Evolutionary conservation across 2,888 invertebrate genomes (phyloP), one percentile per base, ranked within the genome.

Genomic region (Zootermopsis nevadensis): DNA sequence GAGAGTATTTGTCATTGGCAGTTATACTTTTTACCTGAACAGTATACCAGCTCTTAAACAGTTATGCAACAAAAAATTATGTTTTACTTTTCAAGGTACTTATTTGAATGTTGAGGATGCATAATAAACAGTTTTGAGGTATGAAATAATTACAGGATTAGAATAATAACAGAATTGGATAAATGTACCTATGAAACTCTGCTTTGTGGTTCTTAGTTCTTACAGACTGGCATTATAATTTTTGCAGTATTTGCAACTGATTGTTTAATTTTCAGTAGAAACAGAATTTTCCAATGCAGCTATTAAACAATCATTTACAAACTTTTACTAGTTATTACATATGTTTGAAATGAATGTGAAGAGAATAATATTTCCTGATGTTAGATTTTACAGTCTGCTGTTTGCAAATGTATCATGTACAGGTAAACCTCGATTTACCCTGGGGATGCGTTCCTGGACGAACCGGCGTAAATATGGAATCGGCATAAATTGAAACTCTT

Each of bases 371-470:
- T 60, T 60, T 24, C 60, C 60, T 60, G 60, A n/a, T 60, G 60
- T 60, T 60, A 60, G 60, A 60, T 60, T 60, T 60, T 60, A 60
- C 60, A 60, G 60, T 60, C 6, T 60, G 27, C 60, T 60, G 60
- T 60, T 60, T n/a, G 60, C n/a, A 60, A 60, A 60, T 60, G 27
- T 60, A 60, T 2, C 1, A 60, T n/a, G 27, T n/a, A n/a, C n/a
- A n/a, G n/a, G n/a, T n/a, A n/a, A n/a, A n/a, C n/a, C n/a, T n/a
- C n/a, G n/a, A n/a, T n/a, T n/a, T n/a, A n/a, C n/a, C n/a, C n/a
- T n/a, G n/a, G n/a, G n/a, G n/a, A n/a, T n/a, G n/a, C n/a, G n/a
- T n/a, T n/a, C n/a, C n/a, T n/a, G n/a, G n/a, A n/a, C n/a, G n/a
- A n/a, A n/a, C n/a, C n/a, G n/a, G n/a, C n/a, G n/a, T n/a, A n/a